phyloP scores from a whole-genome alignment of 64 coral and sea anemone genomes.

The Cladopsammia gracilis region DNA sequence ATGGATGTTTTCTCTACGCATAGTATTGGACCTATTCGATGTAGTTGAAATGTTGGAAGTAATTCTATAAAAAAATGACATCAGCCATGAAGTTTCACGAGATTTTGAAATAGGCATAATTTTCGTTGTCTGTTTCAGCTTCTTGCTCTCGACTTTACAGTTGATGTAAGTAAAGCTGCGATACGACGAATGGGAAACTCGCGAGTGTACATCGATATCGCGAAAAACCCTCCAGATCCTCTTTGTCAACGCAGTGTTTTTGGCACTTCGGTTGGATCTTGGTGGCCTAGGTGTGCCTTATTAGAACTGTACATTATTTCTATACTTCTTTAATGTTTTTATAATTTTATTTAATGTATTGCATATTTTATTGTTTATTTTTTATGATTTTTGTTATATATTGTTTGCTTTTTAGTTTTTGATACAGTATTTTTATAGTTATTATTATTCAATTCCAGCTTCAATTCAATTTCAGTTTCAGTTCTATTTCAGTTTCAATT shows the following conservation, averaged over 20 bases:
- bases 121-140: conserved; percentile 48
- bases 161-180: conserved; percentile 21
- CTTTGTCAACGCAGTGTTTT: conserved; percentile 51
- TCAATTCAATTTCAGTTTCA: no score
- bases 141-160: conserved; percentile 13
- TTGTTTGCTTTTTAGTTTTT: no score
- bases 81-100: not conserved
- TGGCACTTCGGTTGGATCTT: conserved; percentile 56
- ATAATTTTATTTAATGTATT: no score
- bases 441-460: no score
- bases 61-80: conserved; percentile 25
- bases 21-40: conserved; percentile 69
- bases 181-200: not conserved
- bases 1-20: not conserved
- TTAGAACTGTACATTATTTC: no score
- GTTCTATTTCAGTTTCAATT: no score
- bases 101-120: conserved; percentile 26
- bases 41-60: conserved; percentile 60
- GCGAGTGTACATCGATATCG: not conserved
- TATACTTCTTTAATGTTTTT: no score
- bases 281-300: no score
- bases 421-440: no score
- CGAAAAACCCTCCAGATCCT: conserved; percentile 52
- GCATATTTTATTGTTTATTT: no score
- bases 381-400: no score